Base-by-base conservation (phyloP, 2,113 vertebrate genomes). In the Amphiprion ocellaris region DNA sequence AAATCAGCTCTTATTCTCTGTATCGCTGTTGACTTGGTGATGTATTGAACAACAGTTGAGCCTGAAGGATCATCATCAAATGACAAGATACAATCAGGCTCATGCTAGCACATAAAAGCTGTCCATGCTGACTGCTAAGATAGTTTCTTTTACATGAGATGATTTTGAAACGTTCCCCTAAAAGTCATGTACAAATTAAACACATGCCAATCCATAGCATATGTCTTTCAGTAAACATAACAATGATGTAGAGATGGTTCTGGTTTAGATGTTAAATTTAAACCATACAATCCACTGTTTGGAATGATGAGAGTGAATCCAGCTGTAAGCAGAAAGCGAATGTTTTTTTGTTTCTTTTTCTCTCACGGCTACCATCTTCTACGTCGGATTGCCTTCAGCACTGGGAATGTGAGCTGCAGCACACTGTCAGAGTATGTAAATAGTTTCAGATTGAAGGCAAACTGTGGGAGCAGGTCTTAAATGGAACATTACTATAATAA, bases 391-490 rank as follows among this genome's bases (percentile, higher is more conserved):
- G 76, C 80, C 87, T 86, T 87, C 68, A 84, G 69, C 79, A 87
- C 52, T 76, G 81, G 81, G 71, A 65, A 64, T 84, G 77, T 87
- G 87, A 89, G 77, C 83, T 70, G 74, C 82, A 71, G 83, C 86
- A 87, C 79, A 84, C 69, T 33, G 89, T 79, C 81, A 68, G 72
- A 79, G 71, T 88, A 69, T 93, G 92, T 93, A 91, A 76, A 92
- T 92, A 93, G 61, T 64, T 87, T 82, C 69, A 88, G 83, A 80
- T 77, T 74, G 5, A 50, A 91, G 79, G 80, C 76, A 69, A 74
- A 85, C 85, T 83, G 65, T 91, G 85, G 87, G 68, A 88, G 77
- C 82, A 92, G 81, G 55, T 84, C 30, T 76, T 59, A 55, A 56
- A 19, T 76, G 8, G 24, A 74, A 85, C 83, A 86, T 82, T 87